Conservation (phyloP, 2,797 vertebrate species). For the Fundulus diaphanus region DNA sequence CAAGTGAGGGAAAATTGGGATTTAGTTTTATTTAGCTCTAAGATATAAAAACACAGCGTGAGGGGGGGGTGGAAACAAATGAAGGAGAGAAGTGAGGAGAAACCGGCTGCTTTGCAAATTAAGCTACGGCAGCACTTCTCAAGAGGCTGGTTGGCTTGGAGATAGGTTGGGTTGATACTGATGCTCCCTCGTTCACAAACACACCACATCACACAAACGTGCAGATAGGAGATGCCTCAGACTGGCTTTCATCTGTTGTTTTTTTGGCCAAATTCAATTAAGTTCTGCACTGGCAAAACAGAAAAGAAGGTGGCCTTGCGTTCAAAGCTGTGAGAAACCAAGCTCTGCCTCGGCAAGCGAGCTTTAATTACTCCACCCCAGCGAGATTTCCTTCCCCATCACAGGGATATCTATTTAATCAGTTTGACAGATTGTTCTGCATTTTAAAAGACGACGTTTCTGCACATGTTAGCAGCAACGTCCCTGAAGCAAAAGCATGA, state of each 20-base stretch:
- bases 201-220: constrained; percentile 4
- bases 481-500: constrained; percentile 30
- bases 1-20: background rate
- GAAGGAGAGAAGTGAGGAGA: constrained; percentile 24
- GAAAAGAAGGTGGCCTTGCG: constrained; percentile 44
- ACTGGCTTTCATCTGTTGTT: constrained; percentile 77
- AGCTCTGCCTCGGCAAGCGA: constrained; percentile 35
- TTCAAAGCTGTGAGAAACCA: constrained; percentile 60
- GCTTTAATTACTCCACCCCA: constrained; percentile 52
- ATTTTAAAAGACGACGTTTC: constrained; percentile 14
- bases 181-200: constrained; percentile 40
- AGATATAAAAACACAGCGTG: background rate
- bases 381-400: constrained; percentile 26
- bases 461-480: constrained; percentile 39
- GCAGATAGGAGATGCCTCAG: constrained; percentile 60
- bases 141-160: constrained; percentile 44
- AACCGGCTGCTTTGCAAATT: constrained; percentile 70
- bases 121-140: constrained; percentile 67
- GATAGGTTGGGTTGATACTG: constrained; percentile 69
- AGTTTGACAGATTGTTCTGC: constrained; percentile 27
- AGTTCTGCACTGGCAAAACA: constrained; percentile 58
- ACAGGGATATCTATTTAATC: constrained; percentile 31
- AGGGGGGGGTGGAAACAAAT: constrained; percentile 38
- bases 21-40: constrained; percentile 30
- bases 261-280: constrained; percentile 74